Percentiles rank a stretch among this genome's conserved stretches.
phyloP scores from a whole-genome alignment of 2,797 vertebrate species.

The Gallinago stenura region DNA sequence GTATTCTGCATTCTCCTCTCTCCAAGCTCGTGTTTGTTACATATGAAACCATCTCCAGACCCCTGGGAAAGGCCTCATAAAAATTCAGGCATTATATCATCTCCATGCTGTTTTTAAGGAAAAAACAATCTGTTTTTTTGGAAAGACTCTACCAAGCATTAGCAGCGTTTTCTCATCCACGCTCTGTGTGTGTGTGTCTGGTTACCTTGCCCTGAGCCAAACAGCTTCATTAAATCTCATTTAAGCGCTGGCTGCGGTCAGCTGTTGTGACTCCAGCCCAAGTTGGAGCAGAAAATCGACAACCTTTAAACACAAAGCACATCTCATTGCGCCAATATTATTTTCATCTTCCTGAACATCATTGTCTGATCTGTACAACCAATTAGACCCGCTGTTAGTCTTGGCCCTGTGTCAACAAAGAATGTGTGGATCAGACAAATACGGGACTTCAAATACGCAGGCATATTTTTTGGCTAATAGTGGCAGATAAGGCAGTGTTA shows the following conservation, averaged over 20 bases:
- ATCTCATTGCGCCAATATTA: slow-evolving; percentile 34
- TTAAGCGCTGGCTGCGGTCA: not conserved
- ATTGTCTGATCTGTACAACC: slow-evolving; percentile 26
- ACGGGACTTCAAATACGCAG: slow-evolving; percentile 37
- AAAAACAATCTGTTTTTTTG: slow-evolving; percentile 47
- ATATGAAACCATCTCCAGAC: slow-evolving; percentile 8
- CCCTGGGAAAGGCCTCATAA: slow-evolving; percentile 57
- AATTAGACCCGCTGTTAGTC: slow-evolving; percentile 53
- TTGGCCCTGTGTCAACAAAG: slow-evolving; percentile 23
- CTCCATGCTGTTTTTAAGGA: slow-evolving; percentile 44
- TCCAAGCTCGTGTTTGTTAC: not conserved
- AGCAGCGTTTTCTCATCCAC: not conserved
- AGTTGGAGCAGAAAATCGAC: slow-evolving; percentile 37
- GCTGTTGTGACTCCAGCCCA: slow-evolving; percentile 30
- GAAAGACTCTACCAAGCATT: slow-evolving; percentile 18
- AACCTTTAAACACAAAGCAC: slow-evolving; percentile 31
- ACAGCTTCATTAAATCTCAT: slow-evolving; percentile 13
- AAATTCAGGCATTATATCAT: slow-evolving; percentile 64
- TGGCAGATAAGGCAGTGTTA: slow-evolving; percentile 66
- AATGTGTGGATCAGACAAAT: slow-evolving; percentile 65
- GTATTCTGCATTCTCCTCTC: slow-evolving; percentile 7
- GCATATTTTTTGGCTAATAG: slow-evolving; percentile 51
- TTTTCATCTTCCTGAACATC: slow-evolving; percentile 66
- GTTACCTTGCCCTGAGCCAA: slow-evolving; percentile 42
- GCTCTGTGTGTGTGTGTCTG: slow-evolving; percentile 23